phyloP scores from a whole-genome alignment of 2,113 vertebrate genomes.

The Brienomyrus brachyistius region DNA sequence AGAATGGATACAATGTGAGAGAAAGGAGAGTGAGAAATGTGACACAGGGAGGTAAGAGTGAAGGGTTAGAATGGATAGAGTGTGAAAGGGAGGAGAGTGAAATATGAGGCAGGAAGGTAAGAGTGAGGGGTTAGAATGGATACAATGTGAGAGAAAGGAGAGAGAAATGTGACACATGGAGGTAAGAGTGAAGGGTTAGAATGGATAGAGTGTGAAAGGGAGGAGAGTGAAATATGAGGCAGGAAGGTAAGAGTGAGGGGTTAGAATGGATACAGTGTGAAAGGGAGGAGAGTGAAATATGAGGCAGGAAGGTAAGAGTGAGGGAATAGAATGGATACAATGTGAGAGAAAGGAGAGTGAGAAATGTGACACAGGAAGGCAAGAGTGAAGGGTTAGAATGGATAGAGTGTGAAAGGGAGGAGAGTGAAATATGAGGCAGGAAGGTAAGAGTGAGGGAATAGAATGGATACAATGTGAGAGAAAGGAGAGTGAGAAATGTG shows the following conservation, averaged over 20 bases:
- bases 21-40: too few relatives aligned
- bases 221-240: too few relatives aligned
- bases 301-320: too few relatives aligned
- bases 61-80: not conserved
- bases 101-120: not conserved
- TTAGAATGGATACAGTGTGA: too few relatives aligned
- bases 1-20: too few relatives aligned
- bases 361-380: not conserved
- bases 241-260: too few relatives aligned
- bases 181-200: not conserved
- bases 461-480: not conserved
- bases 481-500: not conserved
- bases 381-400: not conserved
- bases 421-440: too few relatives aligned
- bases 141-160: not conserved
- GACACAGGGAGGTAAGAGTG: too few relatives aligned
- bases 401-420: too few relatives aligned
- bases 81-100: not conserved
- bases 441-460: too few relatives aligned
- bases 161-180: not conserved
- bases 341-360: not conserved
- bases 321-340: too few relatives aligned
- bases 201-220: not conserved
- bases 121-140: not conserved
- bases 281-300: too few relatives aligned